Conservation (phyloP, 2,888 invertebrate species). For the Euzophera pinguis region DNA sequence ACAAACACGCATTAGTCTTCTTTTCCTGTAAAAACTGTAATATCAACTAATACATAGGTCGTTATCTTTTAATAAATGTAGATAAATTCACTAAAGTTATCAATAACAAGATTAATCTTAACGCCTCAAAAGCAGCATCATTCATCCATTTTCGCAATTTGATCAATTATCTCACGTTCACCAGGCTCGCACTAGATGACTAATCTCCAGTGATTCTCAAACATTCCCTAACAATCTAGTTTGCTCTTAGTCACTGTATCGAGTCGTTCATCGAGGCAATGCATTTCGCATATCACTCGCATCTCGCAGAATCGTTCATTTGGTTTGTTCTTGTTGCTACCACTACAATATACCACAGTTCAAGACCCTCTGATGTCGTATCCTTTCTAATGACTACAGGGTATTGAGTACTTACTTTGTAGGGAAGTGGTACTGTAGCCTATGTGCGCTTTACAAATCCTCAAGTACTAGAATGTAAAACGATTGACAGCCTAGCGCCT, state of each 20-base stretch:
- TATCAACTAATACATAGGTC: too few relatives aligned
- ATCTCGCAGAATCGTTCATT: slow-evolving; percentile 3
- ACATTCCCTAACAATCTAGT: neutral
- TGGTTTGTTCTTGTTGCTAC: neutral
- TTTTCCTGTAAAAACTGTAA: neutral
- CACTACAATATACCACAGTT: too few relatives aligned
- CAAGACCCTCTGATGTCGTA: too few relatives aligned
- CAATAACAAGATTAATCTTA: neutral
- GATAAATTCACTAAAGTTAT: neutral
- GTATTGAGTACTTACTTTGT: too few relatives aligned
- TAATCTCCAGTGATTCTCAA: slow-evolving; percentile 8
- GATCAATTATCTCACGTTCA: neutral
- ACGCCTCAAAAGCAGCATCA: neutral
- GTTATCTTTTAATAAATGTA: too few relatives aligned
- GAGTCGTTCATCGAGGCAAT: slow-evolving; percentile 6
- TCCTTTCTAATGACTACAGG: too few relatives aligned
- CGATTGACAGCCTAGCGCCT: too few relatives aligned
- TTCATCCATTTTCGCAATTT: slow-evolving; percentile 6
- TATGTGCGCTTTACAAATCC: too few relatives aligned
- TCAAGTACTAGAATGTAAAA: too few relatives aligned
- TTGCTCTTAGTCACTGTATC: slow-evolving; percentile 8
- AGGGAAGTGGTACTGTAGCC: too few relatives aligned
- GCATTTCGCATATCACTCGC: slow-evolving; percentile 12
- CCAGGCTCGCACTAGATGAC: neutral
- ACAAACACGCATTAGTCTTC: neutral